Evolutionary conservation across 2,797 vertebrate genomes (phyloP), one percentile per base, ranked within the genome.

Genomic region (Eupleurogrammus muticus): DNA sequence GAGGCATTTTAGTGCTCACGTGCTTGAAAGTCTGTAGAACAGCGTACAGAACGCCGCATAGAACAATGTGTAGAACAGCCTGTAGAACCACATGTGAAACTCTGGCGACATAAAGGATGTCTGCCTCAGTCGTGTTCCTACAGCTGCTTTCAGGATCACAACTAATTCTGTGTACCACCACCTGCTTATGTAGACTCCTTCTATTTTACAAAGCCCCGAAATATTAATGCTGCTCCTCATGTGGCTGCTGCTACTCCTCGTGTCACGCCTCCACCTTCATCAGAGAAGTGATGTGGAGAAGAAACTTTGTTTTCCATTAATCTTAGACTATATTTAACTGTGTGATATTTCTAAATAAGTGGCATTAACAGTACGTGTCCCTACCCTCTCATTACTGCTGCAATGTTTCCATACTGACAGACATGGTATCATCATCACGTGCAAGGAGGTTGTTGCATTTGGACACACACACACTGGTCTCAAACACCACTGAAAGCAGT

Each of bases 91-190:
- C 75, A 44, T 80, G 87, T 85, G 38, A 13, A 86, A 86, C 84
- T 82, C 58, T 87, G 88, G 89, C 73, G 82, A 88, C 83, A 70
- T 74, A 38, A 74, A 82, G 68, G 79, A 87, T 86, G 88, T 91
- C 88, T 90, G 88, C 65, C 65, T 75, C 50, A 28, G 71, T 79
- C 81, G 79, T 86, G 76, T 87, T 87, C 87, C 62, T 85, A 86
- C 92, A 89, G 85, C 90, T 88, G 90, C 86, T 90, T 80, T 75
- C 69, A 73, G 77, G n/a, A n/a, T n/a, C n/a, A n/a, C n/a, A n/a
- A n/a, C n/a, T n/a, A n/a, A n/a, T n/a, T n/a, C n/a, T n/a, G n/a
- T n/a, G 90, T 80, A 89, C 84, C 82, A 83, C 82, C 85, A 89
- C 86, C 86, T 87, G 89, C 78, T 80, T 72, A 87, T 82, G 84